Conservation (phyloP, 1,140 invertebrate species). For the Drosophila lacertosa region DNA sequence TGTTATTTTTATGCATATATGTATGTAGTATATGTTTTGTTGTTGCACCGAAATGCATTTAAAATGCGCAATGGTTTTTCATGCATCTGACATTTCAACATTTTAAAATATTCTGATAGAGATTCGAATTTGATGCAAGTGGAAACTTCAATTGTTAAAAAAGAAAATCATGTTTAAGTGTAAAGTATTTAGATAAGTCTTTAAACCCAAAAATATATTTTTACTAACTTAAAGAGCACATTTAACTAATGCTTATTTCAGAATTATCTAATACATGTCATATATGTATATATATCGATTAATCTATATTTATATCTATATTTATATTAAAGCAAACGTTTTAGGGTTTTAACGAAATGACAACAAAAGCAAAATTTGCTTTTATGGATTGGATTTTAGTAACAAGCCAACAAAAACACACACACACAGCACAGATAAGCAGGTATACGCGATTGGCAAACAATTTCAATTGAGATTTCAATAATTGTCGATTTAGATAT, state of each 20-base stretch:
- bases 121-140: too few relatives aligned
- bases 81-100: conserved; percentile 11
- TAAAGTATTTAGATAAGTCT: too few relatives aligned
- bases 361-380: conserved; percentile 15
- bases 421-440: conserved; percentile 13
- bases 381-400: conserved; percentile 29
- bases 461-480: conserved; percentile 82
- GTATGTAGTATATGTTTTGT: too few relatives aligned
- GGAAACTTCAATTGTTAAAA: too few relatives aligned
- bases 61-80: conserved; percentile 14
- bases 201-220: too few relatives aligned
- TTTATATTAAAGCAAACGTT: conserved; percentile 31
- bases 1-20: conserved; percentile 11
- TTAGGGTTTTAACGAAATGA: conserved; percentile 12
- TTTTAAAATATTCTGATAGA: conserved; percentile 18
- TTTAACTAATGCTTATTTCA: too few relatives aligned
- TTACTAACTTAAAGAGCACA: too few relatives aligned
- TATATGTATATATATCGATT: too few relatives aligned
- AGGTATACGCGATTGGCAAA: conserved; percentile 53
- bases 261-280: too few relatives aligned
- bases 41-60: neutral
- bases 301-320: too few relatives aligned
- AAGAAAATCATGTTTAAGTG: too few relatives aligned
- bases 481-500: conserved; percentile 83
- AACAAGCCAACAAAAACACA: conserved; percentile 2